Conservation (phyloP, 2,113 vertebrate genomes). For the Struthio camelus region DNA sequence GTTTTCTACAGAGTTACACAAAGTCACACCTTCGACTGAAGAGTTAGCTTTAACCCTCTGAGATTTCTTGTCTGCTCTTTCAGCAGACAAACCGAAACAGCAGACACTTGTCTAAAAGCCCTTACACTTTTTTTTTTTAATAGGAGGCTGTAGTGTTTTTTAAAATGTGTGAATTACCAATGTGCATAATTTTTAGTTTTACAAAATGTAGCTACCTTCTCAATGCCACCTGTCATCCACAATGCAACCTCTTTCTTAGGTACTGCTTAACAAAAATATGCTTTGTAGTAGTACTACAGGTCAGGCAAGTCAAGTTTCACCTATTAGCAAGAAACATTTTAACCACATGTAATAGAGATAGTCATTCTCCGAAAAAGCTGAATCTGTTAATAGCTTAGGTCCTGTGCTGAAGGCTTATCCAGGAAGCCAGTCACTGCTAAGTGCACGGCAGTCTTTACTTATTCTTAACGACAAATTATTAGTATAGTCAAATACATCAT, state of each 20-base stretch:
- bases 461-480: conserved; percentile 19
- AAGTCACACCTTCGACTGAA: neutral
- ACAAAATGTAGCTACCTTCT: neutral
- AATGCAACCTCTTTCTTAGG: neutral
- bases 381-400: neutral
- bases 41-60: neutral
- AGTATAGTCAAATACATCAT: neutral
- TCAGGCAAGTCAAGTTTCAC: neutral
- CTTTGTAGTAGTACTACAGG: neutral
- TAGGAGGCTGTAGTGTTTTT: neutral
- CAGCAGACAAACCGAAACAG: neutral
- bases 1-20: neutral
- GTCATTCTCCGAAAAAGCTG: neutral
- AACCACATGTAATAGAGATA: neutral
- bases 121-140: neutral
- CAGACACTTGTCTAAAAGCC: neutral
- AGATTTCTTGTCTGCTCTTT: neutral
- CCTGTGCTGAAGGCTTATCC: neutral
- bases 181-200: neutral
- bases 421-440: neutral
- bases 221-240: neutral
- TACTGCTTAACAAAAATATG: neutral
- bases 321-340: neutral
- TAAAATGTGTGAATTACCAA: neutral
- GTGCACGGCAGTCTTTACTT: neutral